Evolutionary conservation across 2,797 vertebrate genomes (phyloP).

Genomic region (Apodemus agrarius): DNA sequence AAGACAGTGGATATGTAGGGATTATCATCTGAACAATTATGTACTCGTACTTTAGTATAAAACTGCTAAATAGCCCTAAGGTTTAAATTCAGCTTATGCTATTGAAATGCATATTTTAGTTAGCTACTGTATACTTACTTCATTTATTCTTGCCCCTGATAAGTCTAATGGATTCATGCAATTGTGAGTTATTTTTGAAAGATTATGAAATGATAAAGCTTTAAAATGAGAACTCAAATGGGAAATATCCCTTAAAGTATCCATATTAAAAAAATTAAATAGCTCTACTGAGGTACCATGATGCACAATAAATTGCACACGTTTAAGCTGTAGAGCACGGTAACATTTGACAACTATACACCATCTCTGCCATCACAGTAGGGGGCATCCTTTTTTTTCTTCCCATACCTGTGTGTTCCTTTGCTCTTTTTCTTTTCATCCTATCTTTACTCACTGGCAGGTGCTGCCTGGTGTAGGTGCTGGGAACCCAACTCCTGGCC

Average conservation of each 20-base stretch:
- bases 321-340: neutral
- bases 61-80: neutral
- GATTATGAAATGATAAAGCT: neutral
- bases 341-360: neutral
- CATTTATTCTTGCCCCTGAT: neutral
- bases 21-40: neutral
- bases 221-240: neutral
- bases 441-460: neutral
- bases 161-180: neutral
- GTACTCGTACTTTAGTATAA: neutral
- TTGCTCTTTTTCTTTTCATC: neutral
- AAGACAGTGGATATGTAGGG: neutral
- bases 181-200: slow-evolving; percentile 2
- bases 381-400: neutral
- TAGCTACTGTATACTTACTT: neutral
- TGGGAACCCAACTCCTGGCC: no score
- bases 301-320: neutral
- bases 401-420: neutral
- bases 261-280: neutral
- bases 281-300: neutral
- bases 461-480: neutral
- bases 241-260: neutral
- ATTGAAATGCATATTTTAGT: neutral
- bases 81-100: slow-evolving; percentile 20
- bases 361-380: neutral